A percentile compares a stretch with the other conserved stretches of the same genome.
Evolutionary conservation across 1,140 invertebrate species (phyloP).

Genomic region (Calephelis nemesis): DNA sequence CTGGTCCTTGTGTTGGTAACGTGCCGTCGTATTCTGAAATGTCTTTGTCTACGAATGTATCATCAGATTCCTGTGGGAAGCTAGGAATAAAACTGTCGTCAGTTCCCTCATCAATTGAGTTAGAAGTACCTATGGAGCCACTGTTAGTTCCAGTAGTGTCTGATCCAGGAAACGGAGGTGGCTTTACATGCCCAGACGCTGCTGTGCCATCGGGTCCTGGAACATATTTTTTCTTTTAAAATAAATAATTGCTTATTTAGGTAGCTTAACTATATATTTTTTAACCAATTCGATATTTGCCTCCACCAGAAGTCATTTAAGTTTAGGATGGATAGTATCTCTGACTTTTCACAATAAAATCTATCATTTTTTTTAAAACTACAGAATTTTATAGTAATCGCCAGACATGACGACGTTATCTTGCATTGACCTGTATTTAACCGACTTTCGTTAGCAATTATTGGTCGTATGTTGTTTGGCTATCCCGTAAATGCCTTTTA

Average conservation of each 20-base stretch:
- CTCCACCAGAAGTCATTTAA: too few species aligned
- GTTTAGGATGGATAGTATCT: too few species aligned
- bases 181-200: conserved; percentile 77
- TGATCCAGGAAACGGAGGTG: conserved; percentile 55
- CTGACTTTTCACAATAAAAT: too few species aligned
- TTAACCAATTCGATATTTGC: too few species aligned
- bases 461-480: too few species aligned
- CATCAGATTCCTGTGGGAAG: conserved; percentile 24
- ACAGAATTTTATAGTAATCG: too few species aligned
- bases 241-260: not conserved
- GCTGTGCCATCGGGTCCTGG: conserved; percentile 74
- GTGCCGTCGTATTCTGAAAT: conserved; percentile 45
- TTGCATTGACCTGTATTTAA: too few species aligned
- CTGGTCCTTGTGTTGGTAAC: conserved; percentile 68
- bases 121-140: conserved; percentile 1
- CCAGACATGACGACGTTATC: too few species aligned
- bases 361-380: too few species aligned
- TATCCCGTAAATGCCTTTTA: too few species aligned
- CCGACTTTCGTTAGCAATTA: too few species aligned
- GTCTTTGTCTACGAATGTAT: conserved; percentile 54
- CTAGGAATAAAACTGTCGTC: conserved; percentile 12
- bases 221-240: conserved; percentile 30
- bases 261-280: too few species aligned
- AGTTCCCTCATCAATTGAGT: conserved; percentile 27
- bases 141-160: conserved; percentile 31